A percentile compares a stretch with the other conserved stretches of the same genome.
These are phyloP conservation scores for Diloba caeruleocephala DNA, from an alignment of 2,888 invertebrate species.

Conservation along the genomic window DNA sequence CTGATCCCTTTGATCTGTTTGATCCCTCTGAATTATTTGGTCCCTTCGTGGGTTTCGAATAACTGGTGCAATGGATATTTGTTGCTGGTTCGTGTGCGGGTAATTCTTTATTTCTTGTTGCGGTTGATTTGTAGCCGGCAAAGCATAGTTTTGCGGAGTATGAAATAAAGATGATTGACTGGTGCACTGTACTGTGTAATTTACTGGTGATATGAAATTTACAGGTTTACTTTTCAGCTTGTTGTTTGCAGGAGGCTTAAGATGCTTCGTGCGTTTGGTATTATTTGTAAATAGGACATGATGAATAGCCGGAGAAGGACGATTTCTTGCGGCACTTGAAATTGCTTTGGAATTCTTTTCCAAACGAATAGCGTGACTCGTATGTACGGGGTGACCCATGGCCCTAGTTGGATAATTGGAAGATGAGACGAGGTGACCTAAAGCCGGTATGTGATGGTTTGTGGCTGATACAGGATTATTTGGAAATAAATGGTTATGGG, in stretches of 20 bases:
- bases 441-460: conserved; percentile 26
- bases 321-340: no score
- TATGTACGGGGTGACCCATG: conserved; percentile 28
- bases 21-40: neutral
- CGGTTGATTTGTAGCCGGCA: conserved; percentile 29
- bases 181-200: conserved; percentile 30
- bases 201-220: conserved; percentile 27
- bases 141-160: conserved; percentile 34
- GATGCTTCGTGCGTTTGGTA: conserved; percentile 43
- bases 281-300: conserved; percentile 27
- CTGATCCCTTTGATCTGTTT: neutral
- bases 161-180: conserved; percentile 39
- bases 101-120: neutral
- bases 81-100: conserved; percentile 7
- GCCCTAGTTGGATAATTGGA: conserved; percentile 47
- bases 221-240: conserved; percentile 41
- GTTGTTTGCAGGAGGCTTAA: conserved; percentile 43
- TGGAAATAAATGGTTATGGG: conserved; percentile 19
- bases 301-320: conserved; percentile 12
- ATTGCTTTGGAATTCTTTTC: conserved; percentile 29
- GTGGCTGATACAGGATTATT: conserved; percentile 11
- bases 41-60: conserved; percentile 1
- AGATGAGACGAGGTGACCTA: conserved; percentile 34
- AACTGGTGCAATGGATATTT: conserved; percentile 13
- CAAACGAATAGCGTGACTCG: conserved; percentile 37